Percentiles rank a stretch among this genome's conserved stretches.
Conservation (phyloP, 2,797 vertebrate species). For the Vipera latastei region DNA sequence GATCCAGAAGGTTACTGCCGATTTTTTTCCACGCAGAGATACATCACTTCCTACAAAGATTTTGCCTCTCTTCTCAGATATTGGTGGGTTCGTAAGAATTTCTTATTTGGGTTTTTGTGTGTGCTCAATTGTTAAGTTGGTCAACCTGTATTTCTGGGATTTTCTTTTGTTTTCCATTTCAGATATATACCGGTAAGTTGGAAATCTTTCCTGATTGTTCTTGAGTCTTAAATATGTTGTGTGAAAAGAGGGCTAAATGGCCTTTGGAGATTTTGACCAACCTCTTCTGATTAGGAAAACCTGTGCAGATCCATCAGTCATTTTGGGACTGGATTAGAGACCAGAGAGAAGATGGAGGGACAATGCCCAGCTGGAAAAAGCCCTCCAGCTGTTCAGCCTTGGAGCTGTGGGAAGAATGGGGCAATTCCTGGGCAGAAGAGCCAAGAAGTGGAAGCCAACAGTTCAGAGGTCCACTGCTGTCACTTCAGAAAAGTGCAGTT, state of each 20-base stretch:
- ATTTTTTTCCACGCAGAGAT: no score
- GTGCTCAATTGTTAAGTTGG: no score
- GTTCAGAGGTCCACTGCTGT: not conserved
- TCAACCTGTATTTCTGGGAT: no score
- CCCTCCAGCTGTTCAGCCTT: not conserved
- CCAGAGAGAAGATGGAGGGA: not conserved
- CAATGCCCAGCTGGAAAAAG: accelerated
- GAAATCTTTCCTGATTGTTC: not conserved
- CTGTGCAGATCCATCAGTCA: not conserved
- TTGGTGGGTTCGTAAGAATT: no score
- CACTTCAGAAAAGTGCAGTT: not conserved
- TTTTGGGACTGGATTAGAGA: not conserved
- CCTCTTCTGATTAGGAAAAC: not conserved
- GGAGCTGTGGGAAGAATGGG: not conserved
- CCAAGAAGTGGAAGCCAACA: not conserved
- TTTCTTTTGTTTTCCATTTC: not conserved
- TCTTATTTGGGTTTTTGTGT: no score
- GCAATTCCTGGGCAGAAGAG: not conserved
- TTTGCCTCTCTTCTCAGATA: no score
- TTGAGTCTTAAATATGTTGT: no score
- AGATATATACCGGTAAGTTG: not conserved
- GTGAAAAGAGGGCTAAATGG: no score
- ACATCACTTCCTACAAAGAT: no score
- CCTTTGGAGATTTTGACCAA: not conserved
- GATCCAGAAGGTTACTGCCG: not conserved